These are phyloP conservation scores for Oncopodura yosiiana DNA, from an alignment of 1,140 invertebrate species.

Conservation along the genomic window DNA sequence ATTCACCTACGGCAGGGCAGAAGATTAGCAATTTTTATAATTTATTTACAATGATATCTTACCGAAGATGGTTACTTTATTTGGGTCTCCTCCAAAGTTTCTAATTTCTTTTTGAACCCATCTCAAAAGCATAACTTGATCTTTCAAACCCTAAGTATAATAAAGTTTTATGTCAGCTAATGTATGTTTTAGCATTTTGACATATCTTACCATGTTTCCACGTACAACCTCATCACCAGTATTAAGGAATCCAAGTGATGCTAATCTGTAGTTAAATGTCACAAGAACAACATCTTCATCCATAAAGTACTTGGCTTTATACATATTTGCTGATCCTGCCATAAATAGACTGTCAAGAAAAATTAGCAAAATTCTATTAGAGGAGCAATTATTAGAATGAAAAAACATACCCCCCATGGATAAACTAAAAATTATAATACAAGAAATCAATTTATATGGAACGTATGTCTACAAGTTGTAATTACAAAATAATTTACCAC, in stretches of 20 bases:
- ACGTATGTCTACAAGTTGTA: no score
- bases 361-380: not conserved
- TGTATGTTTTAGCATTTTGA: not conserved
- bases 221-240: not conserved
- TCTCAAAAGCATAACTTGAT: constrained; percentile 45
- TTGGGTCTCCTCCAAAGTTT: constrained; percentile 49
- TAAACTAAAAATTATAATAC: no score
- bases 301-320: constrained; percentile 37
- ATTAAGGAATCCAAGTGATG: constrained; percentile 27
- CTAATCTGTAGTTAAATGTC: constrained; percentile 51
- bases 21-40: not conserved
- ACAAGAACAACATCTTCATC: constrained; percentile 46
- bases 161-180: not conserved
- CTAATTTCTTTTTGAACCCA: constrained; percentile 45
- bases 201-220: not conserved
- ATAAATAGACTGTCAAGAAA: constrained; percentile 40
- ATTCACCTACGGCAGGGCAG: no score
- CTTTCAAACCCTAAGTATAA: constrained; percentile 43
- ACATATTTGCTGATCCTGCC: constrained; percentile 38
- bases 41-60: not conserved
- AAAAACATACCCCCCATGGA: no score
- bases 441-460: no score
- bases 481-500: no score
- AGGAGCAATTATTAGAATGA: no score
- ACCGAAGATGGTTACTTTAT: constrained; percentile 49